Base-by-base conservation (phyloP, 2,888 invertebrate species). In the Phanerotoma sp. region DNA sequence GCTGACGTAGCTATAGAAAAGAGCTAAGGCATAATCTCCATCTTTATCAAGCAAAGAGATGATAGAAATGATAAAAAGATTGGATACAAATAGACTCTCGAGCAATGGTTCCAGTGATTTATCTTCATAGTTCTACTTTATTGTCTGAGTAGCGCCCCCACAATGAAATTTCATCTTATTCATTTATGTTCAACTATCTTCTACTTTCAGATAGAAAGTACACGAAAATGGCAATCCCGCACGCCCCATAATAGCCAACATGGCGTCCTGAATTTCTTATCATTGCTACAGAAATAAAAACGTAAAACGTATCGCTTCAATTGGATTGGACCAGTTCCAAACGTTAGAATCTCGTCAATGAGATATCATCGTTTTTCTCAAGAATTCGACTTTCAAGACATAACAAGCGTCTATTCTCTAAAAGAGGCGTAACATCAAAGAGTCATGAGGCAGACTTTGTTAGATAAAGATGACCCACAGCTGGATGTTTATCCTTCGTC, bases 311-410 rank as follows among this genome's bases (percentile, higher is more conserved):
- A n/a, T 41, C 22, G 22, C 22, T 58, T 63, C 66, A 70, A 75
- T 75, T 71, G 73, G 71, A 70, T 69, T 71, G 73, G 72, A 69
- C 67, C 68, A 63, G 67, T 67, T 71, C 73, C 74, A 75, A 72
- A 70, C 20, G 16, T n/a, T 71, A 72, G 70, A 67, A 68, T 67
- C 71, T 74, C 74, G 73, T 75, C 74, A 74, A 67, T 66, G 74
- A 46, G 45, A 74, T 75, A 75, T 74, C 69, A 74, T 75, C 74
- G 70, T 66, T 61, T 41, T 56, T 56, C 64, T 57, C 33, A 33
- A 13, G 13, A n/a, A 33, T 13, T 13, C 13, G n/a, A n/a, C n/a
- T n/a, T 33, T n/a, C 7, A 25, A 25, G 25, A 25, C 25, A 5
- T 25, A 25, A 25, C 25, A 25, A 25, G 7, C 5, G 25, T 25